These are phyloP conservation scores for Orthonevra nobilis DNA, from an alignment of 2,888 invertebrate genomes.

Conservation along the genomic window DNA sequence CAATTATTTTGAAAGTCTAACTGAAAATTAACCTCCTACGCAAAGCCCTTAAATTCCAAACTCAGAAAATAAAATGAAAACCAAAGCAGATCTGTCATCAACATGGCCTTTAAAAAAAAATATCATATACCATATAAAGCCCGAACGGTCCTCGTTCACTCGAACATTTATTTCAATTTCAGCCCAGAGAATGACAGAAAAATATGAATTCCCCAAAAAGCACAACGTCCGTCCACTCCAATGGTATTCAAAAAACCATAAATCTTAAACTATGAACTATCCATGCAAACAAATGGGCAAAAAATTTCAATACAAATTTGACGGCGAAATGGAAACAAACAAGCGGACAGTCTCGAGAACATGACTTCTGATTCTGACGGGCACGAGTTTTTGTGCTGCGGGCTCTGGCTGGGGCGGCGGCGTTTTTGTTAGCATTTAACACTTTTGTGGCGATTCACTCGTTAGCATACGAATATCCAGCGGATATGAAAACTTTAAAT, in stretches of 20 bases:
- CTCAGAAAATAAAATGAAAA: too few relatives aligned
- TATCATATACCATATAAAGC: too few relatives aligned
- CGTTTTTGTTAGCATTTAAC: slow-evolving; percentile 26
- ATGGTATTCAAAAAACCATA: slow-evolving; percentile 41
- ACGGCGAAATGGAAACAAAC: slow-evolving; percentile 21
- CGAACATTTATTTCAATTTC: too few relatives aligned
- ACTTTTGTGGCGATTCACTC: slow-evolving; percentile 1
- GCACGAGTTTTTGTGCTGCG: slow-evolving; percentile 12
- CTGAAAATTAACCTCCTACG: too few relatives aligned
- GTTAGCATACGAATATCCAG: slow-evolving; percentile 33
- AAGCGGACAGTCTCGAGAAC: background rate
- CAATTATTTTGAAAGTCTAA: too few relatives aligned
- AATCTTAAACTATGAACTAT: slow-evolving; percentile 41
- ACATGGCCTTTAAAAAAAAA: too few relatives aligned
- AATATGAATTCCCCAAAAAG: slow-evolving; percentile 9
- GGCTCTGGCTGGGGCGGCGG: background rate
- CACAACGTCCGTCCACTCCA: background rate
- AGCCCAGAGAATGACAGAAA: too few relatives aligned
- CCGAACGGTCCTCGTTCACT: too few relatives aligned
- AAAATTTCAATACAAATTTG: too few relatives aligned
- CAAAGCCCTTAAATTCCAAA: too few relatives aligned
- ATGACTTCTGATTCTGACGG: slow-evolving; percentile 8
- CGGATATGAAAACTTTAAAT: slow-evolving; percentile 39
- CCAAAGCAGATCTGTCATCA: too few relatives aligned
- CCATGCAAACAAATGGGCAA: background rate